phyloP scores from a whole-genome alignment of 2,113 vertebrate species.

The Anhinga rufa region DNA sequence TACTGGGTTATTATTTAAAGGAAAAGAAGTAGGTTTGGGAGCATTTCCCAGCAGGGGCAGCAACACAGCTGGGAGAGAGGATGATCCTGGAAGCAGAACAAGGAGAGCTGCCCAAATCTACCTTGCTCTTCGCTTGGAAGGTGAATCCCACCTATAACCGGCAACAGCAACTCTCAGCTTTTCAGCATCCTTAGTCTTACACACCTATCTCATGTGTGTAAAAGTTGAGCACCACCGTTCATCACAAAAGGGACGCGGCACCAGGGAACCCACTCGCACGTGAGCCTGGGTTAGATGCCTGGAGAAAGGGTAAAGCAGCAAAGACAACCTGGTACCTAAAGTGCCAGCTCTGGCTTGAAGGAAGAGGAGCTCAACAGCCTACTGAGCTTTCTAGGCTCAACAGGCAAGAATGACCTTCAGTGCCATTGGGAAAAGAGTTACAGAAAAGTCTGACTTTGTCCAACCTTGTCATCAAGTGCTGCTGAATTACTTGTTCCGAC shows the following conservation, averaged over 20 bases:
- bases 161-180: not conserved
- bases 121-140: not conserved
- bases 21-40: not conserved
- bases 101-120: not conserved
- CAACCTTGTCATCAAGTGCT: not conserved
- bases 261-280: not conserved
- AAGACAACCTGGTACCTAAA: not conserved
- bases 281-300: not conserved
- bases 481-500: not conserved
- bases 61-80: not conserved
- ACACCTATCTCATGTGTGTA: too few relatives aligned
- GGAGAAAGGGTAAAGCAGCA: not conserved
- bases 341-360: not conserved
- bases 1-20: not conserved
- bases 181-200: not conserved
- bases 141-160: not conserved
- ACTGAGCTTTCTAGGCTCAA: not conserved
- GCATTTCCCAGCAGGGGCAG: not conserved
- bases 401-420: not conserved
- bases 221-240: not conserved
- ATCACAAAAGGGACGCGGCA: not conserved
- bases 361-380: not conserved
- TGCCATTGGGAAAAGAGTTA: not conserved
- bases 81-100: not conserved
- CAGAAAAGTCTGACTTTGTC: not conserved